A percentile compares a stretch with the other conserved stretches of the same genome.
Evolutionary conservation across 2,888 invertebrate genomes (phyloP).

Genomic region (Lasioglossum marginatum): DNA sequence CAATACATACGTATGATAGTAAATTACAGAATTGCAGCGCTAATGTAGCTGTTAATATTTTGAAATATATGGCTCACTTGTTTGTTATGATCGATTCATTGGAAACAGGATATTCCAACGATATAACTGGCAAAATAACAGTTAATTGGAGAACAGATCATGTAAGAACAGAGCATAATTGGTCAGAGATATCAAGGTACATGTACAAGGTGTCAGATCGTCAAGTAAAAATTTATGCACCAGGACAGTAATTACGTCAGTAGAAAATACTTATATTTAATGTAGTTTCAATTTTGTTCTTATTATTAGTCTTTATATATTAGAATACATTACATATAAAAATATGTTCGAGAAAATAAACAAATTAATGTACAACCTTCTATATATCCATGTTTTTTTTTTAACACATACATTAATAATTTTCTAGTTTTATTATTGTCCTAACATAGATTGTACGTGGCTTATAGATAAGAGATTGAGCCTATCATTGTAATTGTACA

Average conservation of each 20-base stretch:
- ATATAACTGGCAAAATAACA: conserved; percentile 89
- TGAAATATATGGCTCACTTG: conserved; percentile 88
- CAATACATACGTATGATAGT: conserved; percentile 81
- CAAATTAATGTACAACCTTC: not conserved
- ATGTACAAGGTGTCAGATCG: conserved; percentile 91
- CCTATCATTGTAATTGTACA: too few species aligned
- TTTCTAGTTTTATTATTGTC: not conserved
- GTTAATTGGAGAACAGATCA: conserved; percentile 84
- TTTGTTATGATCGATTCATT: conserved; percentile 88
- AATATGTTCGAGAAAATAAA: not conserved
- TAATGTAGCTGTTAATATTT: conserved; percentile 86
- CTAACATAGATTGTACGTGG: not conserved
- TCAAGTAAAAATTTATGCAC: conserved; percentile 90
- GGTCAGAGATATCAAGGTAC: conserved; percentile 83
- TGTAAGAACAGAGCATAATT: conserved; percentile 75
- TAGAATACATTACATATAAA: not conserved
- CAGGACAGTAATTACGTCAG: conserved; percentile 84
- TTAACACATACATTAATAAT: not conserved
- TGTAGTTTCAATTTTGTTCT: not conserved
- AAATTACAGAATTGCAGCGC: conserved; percentile 85
- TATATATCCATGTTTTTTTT: not conserved
- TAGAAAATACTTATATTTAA: conserved; percentile 39
- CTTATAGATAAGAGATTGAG: not conserved
- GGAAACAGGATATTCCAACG: conserved; percentile 90
- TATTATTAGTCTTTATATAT: not conserved